These are phyloP conservation scores for Lissocephala sabroskyi DNA, from an alignment of 2,888 invertebrate species.

Conservation along the genomic window DNA sequence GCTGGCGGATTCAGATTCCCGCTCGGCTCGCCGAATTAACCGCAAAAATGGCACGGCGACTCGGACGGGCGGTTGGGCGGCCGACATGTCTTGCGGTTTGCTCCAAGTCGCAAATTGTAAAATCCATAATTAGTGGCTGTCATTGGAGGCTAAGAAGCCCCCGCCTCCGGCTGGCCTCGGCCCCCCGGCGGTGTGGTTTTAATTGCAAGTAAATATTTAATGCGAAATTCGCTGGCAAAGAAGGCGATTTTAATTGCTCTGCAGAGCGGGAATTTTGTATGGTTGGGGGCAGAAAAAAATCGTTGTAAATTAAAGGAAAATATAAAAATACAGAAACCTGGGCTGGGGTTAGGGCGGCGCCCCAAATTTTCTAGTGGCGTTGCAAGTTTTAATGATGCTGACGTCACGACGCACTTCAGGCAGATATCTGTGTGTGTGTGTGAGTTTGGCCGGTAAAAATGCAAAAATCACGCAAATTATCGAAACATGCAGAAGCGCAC, in stretches of 20 bases:
- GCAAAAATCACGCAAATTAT: constrained; percentile 66
- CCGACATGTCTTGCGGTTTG: constrained; percentile 51
- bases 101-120: constrained; percentile 57
- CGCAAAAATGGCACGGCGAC: constrained; percentile 50
- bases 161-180: constrained; percentile 25
- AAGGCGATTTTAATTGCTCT: constrained; percentile 55
- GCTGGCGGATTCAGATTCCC: too few species aligned
- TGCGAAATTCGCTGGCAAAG: constrained; percentile 21
- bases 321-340: constrained; percentile 3
- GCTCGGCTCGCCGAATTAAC: constrained; percentile 12
- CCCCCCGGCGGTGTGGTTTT: constrained; percentile 22
- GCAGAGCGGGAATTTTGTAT: constrained; percentile 47
- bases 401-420: constrained; percentile 14
- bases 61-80: constrained; percentile 25
- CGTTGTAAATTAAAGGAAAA: constrained; percentile 29
- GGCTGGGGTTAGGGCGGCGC: constrained; percentile 17
- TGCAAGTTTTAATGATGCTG: constrained; percentile 54
- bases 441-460: constrained; percentile 29
- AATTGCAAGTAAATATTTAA: constrained; percentile 62
- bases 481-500: constrained; percentile 60
- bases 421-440: neutral
- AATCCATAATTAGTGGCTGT: constrained; percentile 62
- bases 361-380: constrained; percentile 48
- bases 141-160: constrained; percentile 16
- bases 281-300: constrained; percentile 36